These are phyloP conservation scores for Agriopis aurantiaria DNA, from an alignment of 2,888 invertebrate species.

Conservation along the genomic window DNA sequence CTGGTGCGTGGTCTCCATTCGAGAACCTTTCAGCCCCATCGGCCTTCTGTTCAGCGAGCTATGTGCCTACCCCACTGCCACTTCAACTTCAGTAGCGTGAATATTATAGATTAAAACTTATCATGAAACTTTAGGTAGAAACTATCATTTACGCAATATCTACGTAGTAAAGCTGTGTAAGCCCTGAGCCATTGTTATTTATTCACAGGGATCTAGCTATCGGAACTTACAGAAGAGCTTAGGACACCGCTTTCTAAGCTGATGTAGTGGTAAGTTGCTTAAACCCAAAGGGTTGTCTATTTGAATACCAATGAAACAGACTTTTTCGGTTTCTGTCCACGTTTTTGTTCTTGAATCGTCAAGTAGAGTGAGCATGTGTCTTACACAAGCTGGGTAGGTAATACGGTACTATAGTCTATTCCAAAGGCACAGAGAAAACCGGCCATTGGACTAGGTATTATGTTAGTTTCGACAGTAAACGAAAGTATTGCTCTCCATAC, in stretches of 20 bases:
- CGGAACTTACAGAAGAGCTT: constrained; percentile 21
- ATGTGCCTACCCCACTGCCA: too few relatives aligned
- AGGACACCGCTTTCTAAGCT: constrained; percentile 23
- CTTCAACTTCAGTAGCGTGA: too few relatives aligned
- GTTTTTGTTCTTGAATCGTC: constrained; percentile 19
- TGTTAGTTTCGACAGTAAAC: too few relatives aligned
- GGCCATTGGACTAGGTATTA: too few relatives aligned
- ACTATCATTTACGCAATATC: too few relatives aligned
- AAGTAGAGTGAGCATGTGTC: neutral
- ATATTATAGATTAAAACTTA: too few relatives aligned
- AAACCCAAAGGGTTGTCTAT: constrained; percentile 15
- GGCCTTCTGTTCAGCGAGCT: too few relatives aligned
- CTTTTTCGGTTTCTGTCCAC: constrained; percentile 27
- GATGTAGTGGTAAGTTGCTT: constrained; percentile 11
- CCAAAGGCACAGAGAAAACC: too few relatives aligned
- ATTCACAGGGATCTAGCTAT: constrained; percentile 24
- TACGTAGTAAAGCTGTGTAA: neutral
- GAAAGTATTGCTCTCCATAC: too few relatives aligned
- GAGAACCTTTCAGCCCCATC: too few relatives aligned
- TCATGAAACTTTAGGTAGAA: too few relatives aligned
- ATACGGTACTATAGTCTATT: neutral
- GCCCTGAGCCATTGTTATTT: constrained; percentile 22
- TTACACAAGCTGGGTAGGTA: neutral
- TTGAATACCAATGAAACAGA: constrained; percentile 23
- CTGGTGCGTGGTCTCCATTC: too few relatives aligned